Evolutionary conservation across 2,113 vertebrate genomes (phyloP).

Genomic region (Callipepla californica): DNA sequence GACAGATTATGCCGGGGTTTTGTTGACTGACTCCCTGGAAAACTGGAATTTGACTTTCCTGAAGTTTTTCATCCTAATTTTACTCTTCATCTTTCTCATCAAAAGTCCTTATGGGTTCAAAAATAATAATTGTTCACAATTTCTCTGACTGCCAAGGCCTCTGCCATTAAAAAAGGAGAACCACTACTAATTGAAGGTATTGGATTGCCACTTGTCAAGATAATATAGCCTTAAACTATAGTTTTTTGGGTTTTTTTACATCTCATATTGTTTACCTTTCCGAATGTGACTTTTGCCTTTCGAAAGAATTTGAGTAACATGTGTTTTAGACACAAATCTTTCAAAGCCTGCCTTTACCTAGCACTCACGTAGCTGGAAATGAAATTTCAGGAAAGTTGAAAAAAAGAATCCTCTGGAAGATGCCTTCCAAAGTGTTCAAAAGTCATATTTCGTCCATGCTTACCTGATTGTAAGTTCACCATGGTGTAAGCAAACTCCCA

Average conservation of each 20-base stretch:
- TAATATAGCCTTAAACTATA: neutral
- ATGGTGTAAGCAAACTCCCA: rapidly evolving
- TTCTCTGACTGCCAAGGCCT: neutral
- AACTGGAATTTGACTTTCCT: neutral
- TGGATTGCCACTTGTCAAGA: neutral
- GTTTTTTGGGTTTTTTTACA: too few species aligned
- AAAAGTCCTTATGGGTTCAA: neutral
- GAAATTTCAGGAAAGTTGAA: neutral
- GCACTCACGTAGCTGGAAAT: neutral
- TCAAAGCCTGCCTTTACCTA: neutral
- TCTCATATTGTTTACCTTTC: neutral
- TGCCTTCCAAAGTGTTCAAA: neutral
- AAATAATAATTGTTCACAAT: neutral
- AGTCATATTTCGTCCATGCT: neutral
- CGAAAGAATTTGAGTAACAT: neutral
- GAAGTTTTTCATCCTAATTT: neutral
- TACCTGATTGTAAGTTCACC: neutral
- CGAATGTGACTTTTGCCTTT: neutral
- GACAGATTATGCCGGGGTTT: neutral
- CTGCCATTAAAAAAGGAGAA: neutral
- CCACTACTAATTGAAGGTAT: neutral
- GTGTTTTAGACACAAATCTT: neutral
- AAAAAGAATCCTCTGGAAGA: neutral
- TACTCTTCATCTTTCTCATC: neutral
- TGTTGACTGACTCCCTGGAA: neutral